Percentiles rank a stretch among this genome's conserved stretches.
These are phyloP conservation scores for Platerodrilus igneus DNA, from an alignment of 2,888 invertebrate species.

Conservation along the genomic window DNA sequence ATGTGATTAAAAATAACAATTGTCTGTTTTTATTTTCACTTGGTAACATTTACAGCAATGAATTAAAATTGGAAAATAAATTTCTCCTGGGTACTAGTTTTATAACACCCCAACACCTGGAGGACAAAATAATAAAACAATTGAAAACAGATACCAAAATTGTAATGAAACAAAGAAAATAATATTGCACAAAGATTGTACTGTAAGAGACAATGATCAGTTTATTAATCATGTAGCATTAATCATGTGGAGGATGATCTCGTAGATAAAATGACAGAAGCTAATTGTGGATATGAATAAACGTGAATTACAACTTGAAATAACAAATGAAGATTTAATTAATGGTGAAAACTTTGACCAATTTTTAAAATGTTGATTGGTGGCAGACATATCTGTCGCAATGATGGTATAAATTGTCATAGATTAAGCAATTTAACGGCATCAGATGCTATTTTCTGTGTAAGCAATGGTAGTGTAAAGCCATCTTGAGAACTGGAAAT, in stretches of 20 bases:
- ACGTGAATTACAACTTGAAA: slow-evolving; percentile 7
- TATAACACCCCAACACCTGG: too few species aligned
- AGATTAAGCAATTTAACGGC: slow-evolving; percentile 12
- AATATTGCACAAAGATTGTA: too few species aligned
- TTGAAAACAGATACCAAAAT: too few species aligned
- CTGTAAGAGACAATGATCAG: slow-evolving; percentile 8
- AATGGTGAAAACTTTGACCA: slow-evolving; percentile 13
- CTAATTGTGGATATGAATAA: slow-evolving; percentile 13
- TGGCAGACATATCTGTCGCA: slow-evolving; percentile 14
- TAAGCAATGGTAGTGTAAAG: slow-evolving; percentile 29
- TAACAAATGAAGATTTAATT: slow-evolving; percentile 11
- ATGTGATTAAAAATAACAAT: too few species aligned
- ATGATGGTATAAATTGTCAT: slow-evolving; percentile 13
- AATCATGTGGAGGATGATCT: slow-evolving; percentile 12
- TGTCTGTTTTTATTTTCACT: too few species aligned
- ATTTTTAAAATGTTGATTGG: slow-evolving; percentile 14
- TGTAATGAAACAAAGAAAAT: too few species aligned
- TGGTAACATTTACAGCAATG: too few species aligned
- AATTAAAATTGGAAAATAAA: too few species aligned
- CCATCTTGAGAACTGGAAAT: slow-evolving; percentile 29
- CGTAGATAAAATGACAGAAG: slow-evolving; percentile 11
- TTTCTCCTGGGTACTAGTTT: too few species aligned
- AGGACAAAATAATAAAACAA: too few species aligned
- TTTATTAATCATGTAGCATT: slow-evolving; percentile 8
- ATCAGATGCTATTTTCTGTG: slow-evolving; percentile 28